Evolutionary conservation across 2,797 vertebrate genomes (phyloP).

Genomic region (Pangasius larnaudii): DNA sequence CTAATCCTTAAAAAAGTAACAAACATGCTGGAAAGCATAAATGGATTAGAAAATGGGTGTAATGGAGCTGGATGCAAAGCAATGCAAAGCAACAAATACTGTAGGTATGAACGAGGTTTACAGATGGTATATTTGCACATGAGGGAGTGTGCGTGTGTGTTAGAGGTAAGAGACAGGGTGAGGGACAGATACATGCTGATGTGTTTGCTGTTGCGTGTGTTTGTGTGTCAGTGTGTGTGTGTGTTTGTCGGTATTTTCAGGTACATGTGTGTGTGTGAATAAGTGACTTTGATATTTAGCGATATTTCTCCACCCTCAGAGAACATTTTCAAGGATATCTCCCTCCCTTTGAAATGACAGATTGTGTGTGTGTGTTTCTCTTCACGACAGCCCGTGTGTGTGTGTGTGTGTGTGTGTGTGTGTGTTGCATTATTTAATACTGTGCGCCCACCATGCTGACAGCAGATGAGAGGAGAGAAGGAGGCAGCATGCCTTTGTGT

Average conservation of each 20-base stretch:
- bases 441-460: slow-evolving; percentile 48
- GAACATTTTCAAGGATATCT: slow-evolving; percentile 59
- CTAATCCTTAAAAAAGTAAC: slow-evolving; percentile 7
- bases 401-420: slow-evolving; percentile 38
- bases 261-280: not conserved
- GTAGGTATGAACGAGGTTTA: slow-evolving; percentile 26
- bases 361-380: slow-evolving; percentile 56
- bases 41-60: slow-evolving; percentile 9
- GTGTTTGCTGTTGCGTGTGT: not conserved
- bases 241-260: not conserved
- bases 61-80: slow-evolving; percentile 3
- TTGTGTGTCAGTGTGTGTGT: not conserved
- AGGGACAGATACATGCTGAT: not conserved
- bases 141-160: slow-evolving; percentile 6
- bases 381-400: slow-evolving; percentile 53
- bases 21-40: slow-evolving; percentile 8
- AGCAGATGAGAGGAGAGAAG: slow-evolving; percentile 55
- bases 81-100: slow-evolving; percentile 9
- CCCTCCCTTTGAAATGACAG: slow-evolving; percentile 59
- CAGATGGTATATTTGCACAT: slow-evolving; percentile 43
- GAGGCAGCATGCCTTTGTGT: slow-evolving; percentile 48
- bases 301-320: slow-evolving; percentile 55
- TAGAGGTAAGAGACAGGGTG: not conserved
- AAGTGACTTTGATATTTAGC: slow-evolving; percentile 51
- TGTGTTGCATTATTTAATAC: slow-evolving; percentile 60